phyloP scores from a whole-genome alignment of 2,113 vertebrate species.

The Peromyscus leucopus region DNA sequence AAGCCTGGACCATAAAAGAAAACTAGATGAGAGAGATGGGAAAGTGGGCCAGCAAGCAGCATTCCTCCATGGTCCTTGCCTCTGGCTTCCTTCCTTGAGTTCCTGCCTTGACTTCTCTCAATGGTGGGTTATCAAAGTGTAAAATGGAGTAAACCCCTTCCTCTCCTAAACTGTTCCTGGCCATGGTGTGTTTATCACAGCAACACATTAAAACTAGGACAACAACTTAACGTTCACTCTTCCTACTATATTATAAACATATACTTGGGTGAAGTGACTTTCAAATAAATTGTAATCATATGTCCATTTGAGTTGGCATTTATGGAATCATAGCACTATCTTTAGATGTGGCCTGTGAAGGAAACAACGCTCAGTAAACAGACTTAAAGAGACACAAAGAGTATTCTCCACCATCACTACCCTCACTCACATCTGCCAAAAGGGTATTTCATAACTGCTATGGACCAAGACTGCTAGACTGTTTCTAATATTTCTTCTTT shows the following conservation, averaged over 20 bases:
- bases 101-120: neutral
- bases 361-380: neutral
- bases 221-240: neutral
- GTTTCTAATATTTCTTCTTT: constrained; percentile 24
- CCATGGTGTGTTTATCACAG: neutral
- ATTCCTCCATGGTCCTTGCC: neutral
- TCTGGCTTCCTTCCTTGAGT: neutral
- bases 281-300: neutral
- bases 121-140: neutral
- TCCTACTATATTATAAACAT: neutral
- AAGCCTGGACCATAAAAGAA: neutral
- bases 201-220: neutral
- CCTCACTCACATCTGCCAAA: neutral
- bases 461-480: neutral
- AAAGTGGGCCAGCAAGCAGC: neutral
- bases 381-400: neutral
- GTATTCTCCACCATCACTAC: neutral
- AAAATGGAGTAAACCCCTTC: neutral
- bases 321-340: neutral
- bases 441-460: constrained; percentile 17
- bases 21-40: neutral
- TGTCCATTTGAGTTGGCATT: neutral
- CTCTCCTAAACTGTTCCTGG: neutral
- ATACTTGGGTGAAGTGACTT: neutral
- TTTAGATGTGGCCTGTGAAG: neutral